Conservation (phyloP, 2,888 invertebrate genomes). For the Agriopis leucophaearia region DNA sequence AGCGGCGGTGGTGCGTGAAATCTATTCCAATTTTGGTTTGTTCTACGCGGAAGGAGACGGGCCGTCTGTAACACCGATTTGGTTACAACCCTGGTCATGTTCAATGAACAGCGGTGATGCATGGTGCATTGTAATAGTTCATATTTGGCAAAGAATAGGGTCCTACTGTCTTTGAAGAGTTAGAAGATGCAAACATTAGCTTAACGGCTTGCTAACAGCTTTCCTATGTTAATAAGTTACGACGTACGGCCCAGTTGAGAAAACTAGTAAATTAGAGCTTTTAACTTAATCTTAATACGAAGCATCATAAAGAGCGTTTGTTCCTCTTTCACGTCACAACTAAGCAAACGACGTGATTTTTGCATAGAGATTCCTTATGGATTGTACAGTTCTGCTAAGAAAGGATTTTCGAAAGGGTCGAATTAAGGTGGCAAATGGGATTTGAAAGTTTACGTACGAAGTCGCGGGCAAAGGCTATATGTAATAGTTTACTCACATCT, state of each 20-base stretch:
- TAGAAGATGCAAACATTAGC: background rate
- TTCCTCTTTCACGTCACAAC: no score
- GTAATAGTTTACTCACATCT: no score
- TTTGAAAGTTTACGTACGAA: no score
- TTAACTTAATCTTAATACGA: no score
- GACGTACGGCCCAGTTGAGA: background rate
- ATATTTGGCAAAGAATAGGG: slow-evolving; percentile 7
- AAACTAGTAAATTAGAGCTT: background rate
- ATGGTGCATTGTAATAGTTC: background rate
- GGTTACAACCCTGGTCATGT: slow-evolving; percentile 7
- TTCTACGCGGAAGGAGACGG: slow-evolving; percentile 41
- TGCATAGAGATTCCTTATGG: no score
- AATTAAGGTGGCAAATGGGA: no score
- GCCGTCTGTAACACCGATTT: slow-evolving; percentile 23
- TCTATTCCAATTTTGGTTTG: slow-evolving; percentile 73
- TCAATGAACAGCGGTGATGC: slow-evolving; percentile 8
- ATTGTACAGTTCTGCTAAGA: no score
- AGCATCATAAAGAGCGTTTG: no score
- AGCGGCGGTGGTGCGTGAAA: slow-evolving; percentile 72
- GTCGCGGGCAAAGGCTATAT: no score
- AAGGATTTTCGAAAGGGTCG: no score
- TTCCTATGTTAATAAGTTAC: background rate
- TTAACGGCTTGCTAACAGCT: background rate
- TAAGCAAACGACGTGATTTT: no score
- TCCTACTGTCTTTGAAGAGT: background rate